A percentile compares a stretch with the other conserved stretches of the same genome.
These are phyloP conservation scores for Aradophagus sp. DNA, from an alignment of 1,140 invertebrate species.

Conservation along the genomic window DNA sequence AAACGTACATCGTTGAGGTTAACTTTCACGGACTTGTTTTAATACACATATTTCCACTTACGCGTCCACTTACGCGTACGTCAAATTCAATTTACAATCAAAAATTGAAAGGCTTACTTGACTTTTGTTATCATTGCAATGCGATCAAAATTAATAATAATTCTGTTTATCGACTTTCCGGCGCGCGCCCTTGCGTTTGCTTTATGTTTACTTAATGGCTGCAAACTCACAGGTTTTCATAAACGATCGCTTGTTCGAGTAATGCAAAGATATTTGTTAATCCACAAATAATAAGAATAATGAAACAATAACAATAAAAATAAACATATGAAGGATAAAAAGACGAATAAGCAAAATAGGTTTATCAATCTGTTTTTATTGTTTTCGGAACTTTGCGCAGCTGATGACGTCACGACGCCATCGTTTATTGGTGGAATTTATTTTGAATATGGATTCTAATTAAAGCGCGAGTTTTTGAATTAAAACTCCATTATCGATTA, in stretches of 20 bases:
- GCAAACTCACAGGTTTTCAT: too few species aligned
- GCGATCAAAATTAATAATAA: too few species aligned
- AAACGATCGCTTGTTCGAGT: neutral
- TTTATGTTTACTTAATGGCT: too few species aligned
- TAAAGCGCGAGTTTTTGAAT: too few species aligned
- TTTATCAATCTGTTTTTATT: neutral
- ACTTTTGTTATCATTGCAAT: conserved; percentile 1
- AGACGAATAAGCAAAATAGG: neutral
- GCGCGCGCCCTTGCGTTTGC: too few species aligned
- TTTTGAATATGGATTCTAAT: too few species aligned
- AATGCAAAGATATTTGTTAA: neutral
- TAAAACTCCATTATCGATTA: too few species aligned
- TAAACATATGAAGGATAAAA: conserved; percentile 11
- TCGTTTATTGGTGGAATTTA: too few species aligned
- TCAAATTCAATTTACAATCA: conserved; percentile 9
- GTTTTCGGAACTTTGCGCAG: conserved; percentile 1
- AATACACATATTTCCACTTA: conserved; percentile 7
- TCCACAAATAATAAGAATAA: conserved; percentile 6
- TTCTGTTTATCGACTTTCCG: too few species aligned
- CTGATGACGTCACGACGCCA: neutral
- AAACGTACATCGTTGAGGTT: conserved; percentile 35
- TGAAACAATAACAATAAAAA: conserved; percentile 16
- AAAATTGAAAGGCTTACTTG: neutral
- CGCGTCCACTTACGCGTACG: neutral
- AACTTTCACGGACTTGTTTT: conserved; percentile 27